phyloP scores from a whole-genome alignment of 1,140 invertebrate species.

The Vanessa atalanta region DNA sequence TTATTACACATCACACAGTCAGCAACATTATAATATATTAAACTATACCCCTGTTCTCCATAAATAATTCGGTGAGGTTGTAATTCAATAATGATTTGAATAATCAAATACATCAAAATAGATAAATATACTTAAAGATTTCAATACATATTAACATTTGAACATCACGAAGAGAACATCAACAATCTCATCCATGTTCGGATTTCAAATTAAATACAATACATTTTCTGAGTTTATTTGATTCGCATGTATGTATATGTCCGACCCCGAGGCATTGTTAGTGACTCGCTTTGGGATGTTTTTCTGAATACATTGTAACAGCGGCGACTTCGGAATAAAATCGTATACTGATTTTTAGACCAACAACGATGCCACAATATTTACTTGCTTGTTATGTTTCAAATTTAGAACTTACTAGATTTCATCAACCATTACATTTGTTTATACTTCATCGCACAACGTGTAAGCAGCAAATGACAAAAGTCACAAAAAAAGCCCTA shows the following conservation, averaged over 20 bases:
- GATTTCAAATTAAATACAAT: neutral
- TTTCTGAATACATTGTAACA: neutral
- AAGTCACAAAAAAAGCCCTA: too few species aligned
- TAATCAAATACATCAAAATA: neutral
- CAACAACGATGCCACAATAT: too few species aligned
- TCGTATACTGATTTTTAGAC: neutral
- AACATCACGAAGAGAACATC: neutral
- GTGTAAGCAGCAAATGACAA: too few species aligned
- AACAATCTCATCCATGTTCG: neutral
- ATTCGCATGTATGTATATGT: neutral
- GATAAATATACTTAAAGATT: neutral
- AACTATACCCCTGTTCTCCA: neutral
- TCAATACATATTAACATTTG: too few species aligned
- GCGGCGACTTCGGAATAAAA: neutral
- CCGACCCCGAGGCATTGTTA: neutral
- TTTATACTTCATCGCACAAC: too few species aligned
- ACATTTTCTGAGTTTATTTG: conserved; percentile 5
- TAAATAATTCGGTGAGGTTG: neutral
- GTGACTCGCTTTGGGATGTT: neutral
- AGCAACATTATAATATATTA: too few species aligned
- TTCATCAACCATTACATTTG: too few species aligned
- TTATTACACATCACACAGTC: too few species aligned
- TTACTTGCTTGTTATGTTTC: too few species aligned
- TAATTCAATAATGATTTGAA: neutral
- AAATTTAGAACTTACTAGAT: too few species aligned